Conservation (phyloP, 2,113 vertebrate species). For the Callipepla californica region DNA sequence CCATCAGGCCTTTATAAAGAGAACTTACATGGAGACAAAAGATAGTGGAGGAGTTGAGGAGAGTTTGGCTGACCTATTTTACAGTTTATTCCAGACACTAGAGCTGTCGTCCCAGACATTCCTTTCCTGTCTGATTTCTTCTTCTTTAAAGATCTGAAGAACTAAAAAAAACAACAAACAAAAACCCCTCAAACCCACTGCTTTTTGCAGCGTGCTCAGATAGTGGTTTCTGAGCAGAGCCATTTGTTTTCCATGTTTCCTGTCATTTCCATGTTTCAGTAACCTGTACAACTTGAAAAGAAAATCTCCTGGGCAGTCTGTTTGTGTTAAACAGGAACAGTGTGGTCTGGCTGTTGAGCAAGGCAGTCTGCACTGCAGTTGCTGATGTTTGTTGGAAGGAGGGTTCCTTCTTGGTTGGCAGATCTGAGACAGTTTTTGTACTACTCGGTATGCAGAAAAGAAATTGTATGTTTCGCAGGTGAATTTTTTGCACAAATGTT, state of each 20-base stretch:
- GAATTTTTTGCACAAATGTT: not conserved
- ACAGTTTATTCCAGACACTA: not conserved
- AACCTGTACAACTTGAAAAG: not conserved
- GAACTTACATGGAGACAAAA: slow-evolving; percentile 15
- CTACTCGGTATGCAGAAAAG: not conserved
- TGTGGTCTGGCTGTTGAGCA: not conserved
- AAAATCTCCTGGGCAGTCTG: not conserved
- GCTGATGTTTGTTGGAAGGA: not conserved
- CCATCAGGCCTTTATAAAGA: not conserved
- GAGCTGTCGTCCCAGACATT: slow-evolving; percentile 38
- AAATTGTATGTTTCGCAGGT: not conserved
- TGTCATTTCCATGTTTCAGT: not conserved
- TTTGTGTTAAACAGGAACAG: not conserved
- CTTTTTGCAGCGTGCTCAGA: not conserved
- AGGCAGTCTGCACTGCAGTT: not conserved
- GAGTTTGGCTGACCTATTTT: slow-evolving; percentile 43
- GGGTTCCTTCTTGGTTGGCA: not conserved
- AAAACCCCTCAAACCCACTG: not conserved
- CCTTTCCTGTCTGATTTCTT: slow-evolving; percentile 46
- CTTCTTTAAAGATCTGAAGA: not conserved
- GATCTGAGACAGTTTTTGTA: not conserved
- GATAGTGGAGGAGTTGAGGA: not conserved
- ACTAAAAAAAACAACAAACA: not conserved
- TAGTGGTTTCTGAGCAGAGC: not conserved
- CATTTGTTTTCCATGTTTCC: not conserved